A percentile compares a stretch with the other conserved stretches of the same genome.
Conservation (phyloP, 2,888 invertebrate genomes). For the Epinotia nisella region DNA sequence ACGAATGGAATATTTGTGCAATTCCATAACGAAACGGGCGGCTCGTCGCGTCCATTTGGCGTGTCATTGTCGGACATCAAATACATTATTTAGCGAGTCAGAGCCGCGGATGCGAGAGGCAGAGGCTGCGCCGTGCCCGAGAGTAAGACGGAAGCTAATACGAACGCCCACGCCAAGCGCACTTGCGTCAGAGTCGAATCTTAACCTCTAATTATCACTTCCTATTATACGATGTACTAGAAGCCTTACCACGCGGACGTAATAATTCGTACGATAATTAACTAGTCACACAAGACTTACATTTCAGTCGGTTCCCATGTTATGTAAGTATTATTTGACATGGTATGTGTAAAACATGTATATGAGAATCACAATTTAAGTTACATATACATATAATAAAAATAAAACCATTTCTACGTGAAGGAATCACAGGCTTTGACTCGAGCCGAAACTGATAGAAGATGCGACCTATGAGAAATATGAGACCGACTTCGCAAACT, state of each 20-base stretch:
- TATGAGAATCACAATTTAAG: neutral
- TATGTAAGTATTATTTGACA: slow-evolving; percentile 5
- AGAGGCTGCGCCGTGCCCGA: slow-evolving; percentile 50
- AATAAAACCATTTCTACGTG: neutral
- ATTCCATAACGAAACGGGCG: slow-evolving; percentile 38
- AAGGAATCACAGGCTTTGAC: neutral
- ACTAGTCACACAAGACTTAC: slow-evolving; percentile 25
- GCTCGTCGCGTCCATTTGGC: slow-evolving; percentile 38
- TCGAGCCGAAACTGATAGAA: neutral
- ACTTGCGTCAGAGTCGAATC: slow-evolving; percentile 65
- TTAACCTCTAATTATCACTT: slow-evolving; percentile 57
- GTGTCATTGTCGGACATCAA: slow-evolving; percentile 53
- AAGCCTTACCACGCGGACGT: slow-evolving; percentile 35
- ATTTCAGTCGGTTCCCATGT: slow-evolving; percentile 13
- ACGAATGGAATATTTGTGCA: slow-evolving; percentile 40
- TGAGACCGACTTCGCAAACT: neutral
- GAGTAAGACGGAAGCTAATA: slow-evolving; percentile 59
- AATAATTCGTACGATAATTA: slow-evolving; percentile 41
- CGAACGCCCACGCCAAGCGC: slow-evolving; percentile 40
- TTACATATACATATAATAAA: too few relatives aligned
- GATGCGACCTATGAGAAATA: too few relatives aligned
- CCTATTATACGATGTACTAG: slow-evolving; percentile 54
- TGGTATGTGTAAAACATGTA: slow-evolving; percentile 14
- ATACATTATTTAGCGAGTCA: slow-evolving; percentile 57
- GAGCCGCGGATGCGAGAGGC: slow-evolving; percentile 53